Conservation (phyloP, 2,888 invertebrate genomes). For the Belgica antarctica region DNA sequence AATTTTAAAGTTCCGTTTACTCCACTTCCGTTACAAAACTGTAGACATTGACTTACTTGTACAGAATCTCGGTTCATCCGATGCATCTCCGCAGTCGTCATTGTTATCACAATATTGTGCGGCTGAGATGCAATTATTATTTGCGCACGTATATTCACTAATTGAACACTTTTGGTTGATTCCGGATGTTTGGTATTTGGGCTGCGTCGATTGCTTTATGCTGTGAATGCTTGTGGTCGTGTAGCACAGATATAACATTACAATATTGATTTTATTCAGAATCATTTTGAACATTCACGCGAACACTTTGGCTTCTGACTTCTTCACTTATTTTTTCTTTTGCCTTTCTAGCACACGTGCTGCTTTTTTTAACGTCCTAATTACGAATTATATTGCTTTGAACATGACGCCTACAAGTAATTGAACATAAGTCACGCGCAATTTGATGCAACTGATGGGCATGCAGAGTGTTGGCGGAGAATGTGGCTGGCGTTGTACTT, state of each 20-base stretch:
- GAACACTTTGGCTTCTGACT: background rate
- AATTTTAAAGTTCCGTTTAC: too few relatives aligned
- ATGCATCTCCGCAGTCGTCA: conserved; percentile 77
- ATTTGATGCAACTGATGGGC: background rate
- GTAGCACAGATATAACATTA: conserved; percentile 35
- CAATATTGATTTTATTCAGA: conserved; percentile 35
- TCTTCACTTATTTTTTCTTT: too few relatives aligned
- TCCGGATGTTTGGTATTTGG: background rate
- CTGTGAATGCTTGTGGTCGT: conserved; percentile 15
- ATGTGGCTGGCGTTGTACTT: background rate
- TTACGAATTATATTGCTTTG: conserved; percentile 5
- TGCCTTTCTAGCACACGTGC: background rate
- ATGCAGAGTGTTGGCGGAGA: background rate
- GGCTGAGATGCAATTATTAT: conserved; percentile 57
- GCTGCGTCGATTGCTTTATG: conserved; percentile 26
- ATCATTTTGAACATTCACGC: conserved; percentile 2
- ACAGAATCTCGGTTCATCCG: conserved; percentile 77
- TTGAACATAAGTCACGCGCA: conserved; percentile 17
- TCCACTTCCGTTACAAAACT: background rate
- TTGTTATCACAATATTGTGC: conserved; percentile 76
- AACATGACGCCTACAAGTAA: conserved; percentile 13
- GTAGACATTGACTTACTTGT: conserved; percentile 68
- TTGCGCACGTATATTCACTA: conserved; percentile 54
- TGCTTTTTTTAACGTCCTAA: conserved; percentile 4
- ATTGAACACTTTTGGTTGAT: conserved; percentile 50